Evolutionary conservation across 2,888 invertebrate genomes (phyloP).

Genomic region (Trichogramma evanescens): DNA sequence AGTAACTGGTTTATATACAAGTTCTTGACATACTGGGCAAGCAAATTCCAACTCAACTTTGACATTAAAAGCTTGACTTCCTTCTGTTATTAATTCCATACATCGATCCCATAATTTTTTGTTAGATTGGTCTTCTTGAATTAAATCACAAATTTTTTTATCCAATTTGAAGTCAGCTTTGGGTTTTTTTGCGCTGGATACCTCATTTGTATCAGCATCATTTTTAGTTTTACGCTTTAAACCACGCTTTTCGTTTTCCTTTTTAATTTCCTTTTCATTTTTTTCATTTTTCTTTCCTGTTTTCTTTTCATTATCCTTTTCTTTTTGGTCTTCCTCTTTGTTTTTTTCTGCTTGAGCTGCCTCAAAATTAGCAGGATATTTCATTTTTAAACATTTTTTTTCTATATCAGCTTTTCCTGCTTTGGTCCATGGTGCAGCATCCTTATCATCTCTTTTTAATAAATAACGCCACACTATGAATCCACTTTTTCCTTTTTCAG

Average conservation of each 20-base stretch:
- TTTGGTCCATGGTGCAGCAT: slow-evolving; percentile 72
- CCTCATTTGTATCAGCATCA: slow-evolving; percentile 15
- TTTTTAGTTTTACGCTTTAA: slow-evolving; percentile 23
- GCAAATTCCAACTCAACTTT: slow-evolving; percentile 48
- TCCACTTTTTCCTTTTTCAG: slow-evolving; percentile 69
- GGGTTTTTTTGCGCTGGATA: slow-evolving; percentile 38
- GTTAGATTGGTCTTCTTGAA: slow-evolving; percentile 57
- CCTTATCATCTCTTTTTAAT: slow-evolving; percentile 68
- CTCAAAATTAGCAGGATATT: slow-evolving; percentile 65
- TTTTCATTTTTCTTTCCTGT: slow-evolving; percentile 22
- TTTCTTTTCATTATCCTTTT: slow-evolving; percentile 26
- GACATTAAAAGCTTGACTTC: slow-evolving; percentile 44
- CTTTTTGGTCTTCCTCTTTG: slow-evolving; percentile 34
- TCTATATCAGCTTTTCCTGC: slow-evolving; percentile 54
- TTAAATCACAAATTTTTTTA: slow-evolving; percentile 43
- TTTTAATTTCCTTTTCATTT: slow-evolving; percentile 24
- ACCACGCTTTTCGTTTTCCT: slow-evolving; percentile 26
- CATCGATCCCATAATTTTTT: slow-evolving; percentile 65
- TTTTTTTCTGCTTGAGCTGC: slow-evolving; percentile 49
- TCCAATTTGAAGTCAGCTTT: slow-evolving; percentile 46
- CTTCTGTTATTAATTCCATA: slow-evolving; percentile 46
- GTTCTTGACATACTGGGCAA: slow-evolving; percentile 75
- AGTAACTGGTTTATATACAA: slow-evolving; percentile 65
- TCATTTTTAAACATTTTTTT: slow-evolving; percentile 30
- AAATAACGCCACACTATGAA: slow-evolving; percentile 75